Base-by-base conservation (phyloP, 2,797 vertebrate species). In the Spheniscus humboldti region DNA sequence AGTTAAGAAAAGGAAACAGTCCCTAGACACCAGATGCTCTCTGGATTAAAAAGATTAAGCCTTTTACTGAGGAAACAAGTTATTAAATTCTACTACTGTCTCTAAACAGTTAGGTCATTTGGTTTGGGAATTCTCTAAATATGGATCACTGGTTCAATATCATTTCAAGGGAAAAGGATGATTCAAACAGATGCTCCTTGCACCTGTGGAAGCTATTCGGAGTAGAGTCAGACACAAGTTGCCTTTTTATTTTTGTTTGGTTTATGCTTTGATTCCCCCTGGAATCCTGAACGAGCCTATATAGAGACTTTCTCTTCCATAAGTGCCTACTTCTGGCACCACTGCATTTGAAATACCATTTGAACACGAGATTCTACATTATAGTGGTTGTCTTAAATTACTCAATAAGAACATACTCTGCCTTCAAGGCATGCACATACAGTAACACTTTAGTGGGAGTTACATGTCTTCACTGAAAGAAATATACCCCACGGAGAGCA, bases 171-270 rank as follows among this genome's bases (percentile, higher is more conserved):
- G 33, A 90, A 94, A 69, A 27, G 77, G 86, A 96, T 92, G 84
- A 88, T 48, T 94, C 43, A 45, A 96, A 93, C 95, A 97, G 96
- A 96, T 96, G 90, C 73, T 92, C 56, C 86, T 62, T 74, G 43
- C 94, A 95, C 88, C 92, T 93, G 85, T 62, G 94, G 89, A 97
- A 97, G 55, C 91, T 90, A 95, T 87, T 64, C 90, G 50, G 59
- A 94, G 63, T 22, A 53, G 18, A 91, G 85, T 87, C 90, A 92
- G 86, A 94, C 30, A 53, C 60, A 96, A 59, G 91, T 18, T 95
- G 96, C 64, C 62, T 85, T 95, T 95, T 93, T 88, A 95, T 95
- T 94, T 94, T 94, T 93, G 75, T 96, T 94, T 94, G 62, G 67
- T 92, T 97, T 94, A 83, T 72, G 83, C 94, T 96, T 97, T 85